Conservation (phyloP, 2,113 vertebrate species). For the Marmota monax region DNA sequence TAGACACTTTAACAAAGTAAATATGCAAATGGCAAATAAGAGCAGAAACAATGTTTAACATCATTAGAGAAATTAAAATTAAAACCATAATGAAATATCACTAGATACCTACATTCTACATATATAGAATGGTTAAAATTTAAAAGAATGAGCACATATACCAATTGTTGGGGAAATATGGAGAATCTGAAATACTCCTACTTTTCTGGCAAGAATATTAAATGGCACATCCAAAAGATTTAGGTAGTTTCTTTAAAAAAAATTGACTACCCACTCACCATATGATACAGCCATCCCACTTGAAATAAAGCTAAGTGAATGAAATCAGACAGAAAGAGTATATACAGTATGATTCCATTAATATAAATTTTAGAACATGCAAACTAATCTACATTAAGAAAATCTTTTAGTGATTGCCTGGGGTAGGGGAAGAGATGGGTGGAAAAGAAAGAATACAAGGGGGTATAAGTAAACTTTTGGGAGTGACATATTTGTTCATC, state of each 20-base stretch:
- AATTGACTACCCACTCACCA: background rate
- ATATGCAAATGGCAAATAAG: background rate
- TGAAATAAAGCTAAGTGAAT: conserved; percentile 22
- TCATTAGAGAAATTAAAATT: background rate
- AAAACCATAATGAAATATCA: conserved; percentile 23
- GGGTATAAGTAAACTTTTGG: background rate
- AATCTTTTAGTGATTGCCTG: background rate
- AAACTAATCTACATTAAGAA: conserved; percentile 2
- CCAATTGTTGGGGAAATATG: background rate
- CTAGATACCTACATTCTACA: background rate
- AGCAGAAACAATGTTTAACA: conserved; percentile 5
- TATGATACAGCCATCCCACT: background rate
- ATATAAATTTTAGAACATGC: background rate
- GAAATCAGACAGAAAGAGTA: background rate
- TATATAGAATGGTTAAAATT: background rate
- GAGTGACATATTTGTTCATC: background rate
- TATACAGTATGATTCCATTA: background rate
- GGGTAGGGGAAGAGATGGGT: background rate
- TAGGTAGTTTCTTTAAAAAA: background rate
- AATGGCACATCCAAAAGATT: background rate
- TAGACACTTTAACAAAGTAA: background rate
- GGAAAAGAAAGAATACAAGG: background rate
- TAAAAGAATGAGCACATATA: background rate
- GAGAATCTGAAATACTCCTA: background rate
- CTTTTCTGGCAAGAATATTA: background rate